Conservation (phyloP, 2,797 vertebrate genomes). For the Oryzias dopingdopingensis region DNA sequence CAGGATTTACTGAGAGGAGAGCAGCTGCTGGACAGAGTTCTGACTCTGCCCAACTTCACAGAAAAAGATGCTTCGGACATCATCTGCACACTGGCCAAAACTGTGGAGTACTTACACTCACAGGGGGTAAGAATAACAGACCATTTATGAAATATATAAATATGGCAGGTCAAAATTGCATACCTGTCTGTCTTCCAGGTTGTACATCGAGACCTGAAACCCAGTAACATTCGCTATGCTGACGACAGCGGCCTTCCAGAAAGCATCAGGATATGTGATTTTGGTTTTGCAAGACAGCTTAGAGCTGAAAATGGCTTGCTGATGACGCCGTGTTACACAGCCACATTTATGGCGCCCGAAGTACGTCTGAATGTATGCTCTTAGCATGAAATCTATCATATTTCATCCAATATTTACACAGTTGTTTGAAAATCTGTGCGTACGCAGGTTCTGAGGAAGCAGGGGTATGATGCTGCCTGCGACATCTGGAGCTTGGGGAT, state of each 20-base stretch:
- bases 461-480: conserved; percentile 96
- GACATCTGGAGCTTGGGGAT: conserved; percentile 97
- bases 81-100: conserved; percentile 88
- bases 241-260: conserved; percentile 91
- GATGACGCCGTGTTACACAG: conserved; percentile 98
- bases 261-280: conserved; percentile 92
- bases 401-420: neutral
- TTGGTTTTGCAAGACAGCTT: conserved; percentile 94
- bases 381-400: neutral
- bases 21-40: conserved; percentile 90
- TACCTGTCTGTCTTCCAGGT: conserved; percentile 74
- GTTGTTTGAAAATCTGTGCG: conserved; percentile 1
- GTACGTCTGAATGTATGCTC: conserved; percentile 59
- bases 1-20: conserved; percentile 92
- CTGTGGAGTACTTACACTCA: conserved; percentile 94
- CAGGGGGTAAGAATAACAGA: conserved; percentile 83
- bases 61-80: conserved; percentile 90
- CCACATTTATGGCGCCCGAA: conserved; percentile 96
- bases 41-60: conserved; percentile 85
- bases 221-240: conserved; percentile 91
- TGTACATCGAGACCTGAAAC: conserved; percentile 95
- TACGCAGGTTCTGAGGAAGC: conserved; percentile 89
- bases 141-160: neutral
- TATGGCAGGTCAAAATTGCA: too few species aligned
- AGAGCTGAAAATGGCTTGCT: conserved; percentile 92